Evolutionary conservation across 2,888 invertebrate genomes (phyloP).

Genomic region (Ormia ochracea): DNA sequence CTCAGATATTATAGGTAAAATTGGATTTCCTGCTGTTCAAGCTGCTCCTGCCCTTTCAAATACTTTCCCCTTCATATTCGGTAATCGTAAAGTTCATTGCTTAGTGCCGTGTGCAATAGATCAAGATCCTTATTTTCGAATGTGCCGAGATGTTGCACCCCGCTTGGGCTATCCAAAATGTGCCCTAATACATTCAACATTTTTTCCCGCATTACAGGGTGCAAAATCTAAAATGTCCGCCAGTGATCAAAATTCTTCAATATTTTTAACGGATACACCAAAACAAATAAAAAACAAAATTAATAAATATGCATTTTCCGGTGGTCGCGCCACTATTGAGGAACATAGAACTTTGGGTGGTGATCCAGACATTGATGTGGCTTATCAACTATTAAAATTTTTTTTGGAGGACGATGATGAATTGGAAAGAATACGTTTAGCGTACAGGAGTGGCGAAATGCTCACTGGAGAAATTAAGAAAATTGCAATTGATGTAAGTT

Average conservation of each 20-base stretch:
- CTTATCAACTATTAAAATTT: conserved; percentile 95
- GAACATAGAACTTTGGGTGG: conserved; percentile 94
- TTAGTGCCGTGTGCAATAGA: conserved; percentile 99
- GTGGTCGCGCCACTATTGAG: conserved; percentile 94
- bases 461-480: conserved; percentile 97
- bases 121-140: conserved; percentile 99
- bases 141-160: conserved; percentile 99
- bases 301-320: conserved; percentile 98
- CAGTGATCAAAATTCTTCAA: conserved; percentile 93
- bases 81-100: conserved; percentile 80
- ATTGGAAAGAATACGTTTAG: conserved; percentile 82
- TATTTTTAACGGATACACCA: conserved; percentile 95
- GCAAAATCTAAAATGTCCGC: conserved; percentile 99
- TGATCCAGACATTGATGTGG: conserved; percentile 96
- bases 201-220: conserved; percentile 96
- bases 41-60: conserved; percentile 95
- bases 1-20: conserved; percentile 97
- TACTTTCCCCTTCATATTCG: conserved; percentile 94
- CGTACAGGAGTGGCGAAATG: conserved; percentile 83
- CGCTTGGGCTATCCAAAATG: conserved; percentile 92
- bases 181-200: conserved; percentile 88
- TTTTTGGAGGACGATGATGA: conserved; percentile 95
- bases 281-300: conserved; percentile 98
- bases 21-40: conserved; percentile 96
- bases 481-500: conserved; percentile 84